Evolutionary conservation across 2,797 vertebrate genomes (phyloP).

Genomic region (Gymnoscopelus braueri): DNA sequence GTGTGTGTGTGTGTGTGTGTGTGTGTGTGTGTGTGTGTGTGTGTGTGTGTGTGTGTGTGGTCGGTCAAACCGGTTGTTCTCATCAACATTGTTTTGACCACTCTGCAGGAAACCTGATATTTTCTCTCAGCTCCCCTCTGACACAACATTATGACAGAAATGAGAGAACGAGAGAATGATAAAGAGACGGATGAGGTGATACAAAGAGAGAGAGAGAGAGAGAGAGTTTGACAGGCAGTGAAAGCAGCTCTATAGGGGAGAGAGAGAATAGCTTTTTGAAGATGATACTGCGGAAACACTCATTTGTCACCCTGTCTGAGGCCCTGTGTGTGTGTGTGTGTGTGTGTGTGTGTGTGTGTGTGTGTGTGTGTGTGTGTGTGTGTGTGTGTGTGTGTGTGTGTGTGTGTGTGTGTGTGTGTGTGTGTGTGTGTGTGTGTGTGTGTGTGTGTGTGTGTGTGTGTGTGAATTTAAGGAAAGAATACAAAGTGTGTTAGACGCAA

Average conservation of each 20-base stretch:
- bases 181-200: slow-evolving; percentile 52
- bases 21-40: slow-evolving; percentile 36
- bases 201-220: slow-evolving; percentile 31
- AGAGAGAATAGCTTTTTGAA: slow-evolving; percentile 55
- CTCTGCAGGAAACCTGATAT: slow-evolving; percentile 67
- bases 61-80: slow-evolving; percentile 85
- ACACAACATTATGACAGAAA: slow-evolving; percentile 83
- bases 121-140: slow-evolving; percentile 75
- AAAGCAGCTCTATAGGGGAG: slow-evolving; percentile 58
- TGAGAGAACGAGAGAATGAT: slow-evolving; percentile 48
- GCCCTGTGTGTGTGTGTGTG: slow-evolving; percentile 58
- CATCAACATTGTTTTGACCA: slow-evolving; percentile 71
- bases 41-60: slow-evolving; percentile 56
- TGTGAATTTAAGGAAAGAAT: slow-evolving; percentile 29
- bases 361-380: slow-evolving; percentile 15
- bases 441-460: slow-evolving; percentile 34
- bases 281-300: slow-evolving; percentile 69
- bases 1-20: too few species aligned
- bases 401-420: slow-evolving; percentile 27
- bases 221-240: slow-evolving; percentile 15
- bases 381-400: slow-evolving; percentile 43
- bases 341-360: slow-evolving; percentile 40
- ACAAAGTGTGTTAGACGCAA: slow-evolving; percentile 53
- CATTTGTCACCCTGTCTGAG: slow-evolving; percentile 77
- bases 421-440: slow-evolving; percentile 43